Conservation (phyloP, 2,113 vertebrate species). For the Mola mola region DNA sequence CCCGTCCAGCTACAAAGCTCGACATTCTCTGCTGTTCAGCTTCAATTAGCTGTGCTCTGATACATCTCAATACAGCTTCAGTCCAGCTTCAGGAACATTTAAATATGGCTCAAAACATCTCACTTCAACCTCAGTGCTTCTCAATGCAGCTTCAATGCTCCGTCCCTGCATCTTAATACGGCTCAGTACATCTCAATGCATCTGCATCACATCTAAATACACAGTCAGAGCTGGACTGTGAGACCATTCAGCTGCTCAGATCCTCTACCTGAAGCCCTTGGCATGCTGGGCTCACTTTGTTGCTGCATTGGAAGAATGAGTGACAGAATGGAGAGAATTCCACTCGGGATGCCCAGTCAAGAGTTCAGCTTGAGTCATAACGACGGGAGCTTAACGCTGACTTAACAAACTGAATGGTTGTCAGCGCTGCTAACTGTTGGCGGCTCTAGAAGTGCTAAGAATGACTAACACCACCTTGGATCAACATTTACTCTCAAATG, state of each 20-base stretch:
- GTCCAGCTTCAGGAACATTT: slow-evolving; percentile 63
- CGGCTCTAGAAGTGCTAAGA: slow-evolving; percentile 33
- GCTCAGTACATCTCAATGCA: slow-evolving; percentile 73
- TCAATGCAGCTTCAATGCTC: slow-evolving; percentile 64
- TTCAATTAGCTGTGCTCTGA: slow-evolving; percentile 81
- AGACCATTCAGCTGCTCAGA: slow-evolving; percentile 46
- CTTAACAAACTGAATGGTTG: slow-evolving; percentile 74
- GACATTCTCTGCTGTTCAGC: slow-evolving; percentile 78
- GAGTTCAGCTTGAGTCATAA: slow-evolving; percentile 73
- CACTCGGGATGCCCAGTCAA: slow-evolving; percentile 64
- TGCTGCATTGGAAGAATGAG: slow-evolving; percentile 57
- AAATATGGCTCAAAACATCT: slow-evolving; percentile 79
- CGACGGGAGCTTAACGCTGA: slow-evolving; percentile 66
- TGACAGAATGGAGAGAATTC: slow-evolving; percentile 67
- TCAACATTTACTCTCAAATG: slow-evolving; percentile 63
- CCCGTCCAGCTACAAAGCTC: slow-evolving; percentile 69
- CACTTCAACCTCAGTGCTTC: slow-evolving; percentile 75
- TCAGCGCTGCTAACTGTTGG: slow-evolving; percentile 54
- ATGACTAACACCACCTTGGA: slow-evolving; percentile 39
- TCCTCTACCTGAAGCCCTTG: slow-evolving; percentile 57
- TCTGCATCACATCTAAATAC: slow-evolving; percentile 65
- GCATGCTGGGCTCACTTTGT: slow-evolving; percentile 40
- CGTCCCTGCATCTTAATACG: slow-evolving; percentile 62
- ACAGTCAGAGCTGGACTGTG: slow-evolving; percentile 35
- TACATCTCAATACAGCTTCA: slow-evolving; percentile 76